A percentile compares a stretch with the other conserved stretches of the same genome.
These are phyloP conservation scores for Protonemura montana DNA, from an alignment of 2,888 invertebrate genomes.

Conservation along the genomic window DNA sequence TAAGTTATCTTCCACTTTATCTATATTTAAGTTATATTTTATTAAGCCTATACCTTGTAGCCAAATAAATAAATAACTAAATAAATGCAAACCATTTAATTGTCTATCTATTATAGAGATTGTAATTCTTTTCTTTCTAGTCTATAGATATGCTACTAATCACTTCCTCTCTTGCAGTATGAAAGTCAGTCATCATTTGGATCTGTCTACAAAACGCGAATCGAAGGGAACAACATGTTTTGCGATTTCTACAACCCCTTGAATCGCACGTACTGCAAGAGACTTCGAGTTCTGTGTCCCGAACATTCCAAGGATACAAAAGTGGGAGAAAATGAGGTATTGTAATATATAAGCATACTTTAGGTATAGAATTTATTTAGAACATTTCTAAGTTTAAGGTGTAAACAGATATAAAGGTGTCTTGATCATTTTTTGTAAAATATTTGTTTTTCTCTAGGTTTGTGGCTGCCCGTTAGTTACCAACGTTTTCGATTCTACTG, in stretches of 20 bases:
- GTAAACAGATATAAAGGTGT: conserved; percentile 13
- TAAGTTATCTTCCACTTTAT: too few species aligned
- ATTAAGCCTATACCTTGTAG: too few species aligned
- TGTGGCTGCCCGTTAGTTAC: conserved; percentile 92
- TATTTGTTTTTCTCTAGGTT: conserved; percentile 61
- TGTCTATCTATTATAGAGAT: too few species aligned
- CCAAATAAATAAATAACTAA: too few species aligned
- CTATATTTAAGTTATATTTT: too few species aligned
- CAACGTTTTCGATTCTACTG: conserved; percentile 83
- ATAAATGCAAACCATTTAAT: too few species aligned
- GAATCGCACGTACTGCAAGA: conserved; percentile 93
- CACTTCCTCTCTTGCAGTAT: conserved; percentile 64
- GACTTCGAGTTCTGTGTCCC: conserved; percentile 93
- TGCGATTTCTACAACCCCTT: conserved; percentile 93
- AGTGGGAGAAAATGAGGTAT: conserved; percentile 78
- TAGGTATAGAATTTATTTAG: conserved; percentile 39
- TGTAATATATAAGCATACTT: too few species aligned
- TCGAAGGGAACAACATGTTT: conserved; percentile 96
- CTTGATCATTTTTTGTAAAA: not conserved
- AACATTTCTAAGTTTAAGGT: too few species aligned
- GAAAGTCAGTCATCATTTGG: conserved; percentile 98
- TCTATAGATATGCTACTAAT: too few species aligned
- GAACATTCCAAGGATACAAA: conserved; percentile 96
- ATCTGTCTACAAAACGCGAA: conserved; percentile 90
- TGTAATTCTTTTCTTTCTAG: too few species aligned